Percentiles rank a stretch among this genome's conserved stretches.
These are phyloP conservation scores for Oxygymnocypris stewartii DNA, from an alignment of 2,113 vertebrate species.

Conservation along the genomic window DNA sequence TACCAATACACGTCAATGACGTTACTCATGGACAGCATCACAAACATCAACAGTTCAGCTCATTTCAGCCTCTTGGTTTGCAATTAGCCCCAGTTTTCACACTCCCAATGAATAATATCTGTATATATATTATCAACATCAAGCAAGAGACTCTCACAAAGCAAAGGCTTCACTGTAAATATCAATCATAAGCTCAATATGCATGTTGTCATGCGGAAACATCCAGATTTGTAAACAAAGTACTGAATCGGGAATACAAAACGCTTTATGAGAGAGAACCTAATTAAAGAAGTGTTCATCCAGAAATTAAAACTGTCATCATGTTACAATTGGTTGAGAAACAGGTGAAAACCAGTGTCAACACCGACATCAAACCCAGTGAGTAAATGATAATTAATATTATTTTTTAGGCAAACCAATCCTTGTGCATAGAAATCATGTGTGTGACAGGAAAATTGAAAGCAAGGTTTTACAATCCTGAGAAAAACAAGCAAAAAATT, in stretches of 20 bases:
- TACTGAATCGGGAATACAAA: not conserved
- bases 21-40: not conserved
- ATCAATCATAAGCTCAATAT: not conserved
- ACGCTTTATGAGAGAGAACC: not conserved
- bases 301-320: not conserved
- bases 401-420: not conserved
- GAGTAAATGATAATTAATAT: not conserved
- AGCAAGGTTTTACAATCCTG: not conserved
- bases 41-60: not conserved
- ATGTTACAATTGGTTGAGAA: not conserved
- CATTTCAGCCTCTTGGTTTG: not conserved
- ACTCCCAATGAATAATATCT: not conserved
- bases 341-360: not conserved
- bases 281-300: not conserved
- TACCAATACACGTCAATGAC: not conserved
- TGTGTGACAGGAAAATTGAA: not conserved
- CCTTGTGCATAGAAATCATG: not conserved
- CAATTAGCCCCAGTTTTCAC: not conserved
- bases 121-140: too few species aligned
- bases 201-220: too few species aligned
- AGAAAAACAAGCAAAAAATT: too few species aligned
- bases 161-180: not conserved
- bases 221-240: conserved; percentile 16
- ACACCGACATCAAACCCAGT: not conserved
- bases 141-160: not conserved